phyloP scores from a whole-genome alignment of 2,797 vertebrate species.

The Capromys pilorides region DNA sequence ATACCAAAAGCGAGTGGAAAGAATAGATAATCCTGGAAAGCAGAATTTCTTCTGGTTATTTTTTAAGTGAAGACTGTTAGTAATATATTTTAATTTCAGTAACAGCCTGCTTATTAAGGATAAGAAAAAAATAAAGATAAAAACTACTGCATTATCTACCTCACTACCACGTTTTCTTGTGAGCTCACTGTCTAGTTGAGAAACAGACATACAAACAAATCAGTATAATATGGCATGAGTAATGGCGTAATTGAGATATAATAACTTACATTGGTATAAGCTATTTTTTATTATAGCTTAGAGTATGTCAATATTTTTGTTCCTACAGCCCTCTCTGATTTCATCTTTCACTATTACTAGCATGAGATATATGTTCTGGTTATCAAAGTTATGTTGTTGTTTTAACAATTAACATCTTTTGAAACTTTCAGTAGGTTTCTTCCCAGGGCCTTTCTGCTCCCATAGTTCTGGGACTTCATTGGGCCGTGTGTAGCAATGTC shows the following conservation, averaged over 20 bases:
- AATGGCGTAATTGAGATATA: slow-evolving; percentile 34
- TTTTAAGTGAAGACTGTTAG: slow-evolving; percentile 25
- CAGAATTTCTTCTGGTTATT: background rate
- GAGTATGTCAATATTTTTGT: slow-evolving; percentile 10
- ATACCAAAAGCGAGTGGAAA: background rate
- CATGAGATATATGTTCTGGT: background rate
- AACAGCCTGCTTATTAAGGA: slow-evolving; percentile 55
- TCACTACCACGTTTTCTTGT: background rate
- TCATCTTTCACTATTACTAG: background rate
- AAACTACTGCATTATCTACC: background rate
- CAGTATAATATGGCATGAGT: background rate
- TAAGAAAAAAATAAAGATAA: slow-evolving; percentile 4
- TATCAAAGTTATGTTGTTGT: slow-evolving; percentile 11
- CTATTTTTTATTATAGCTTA: slow-evolving; percentile 34
- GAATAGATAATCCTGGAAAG: background rate
- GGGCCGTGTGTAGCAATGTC: background rate
- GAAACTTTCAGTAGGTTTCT: background rate
- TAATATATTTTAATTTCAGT: background rate
- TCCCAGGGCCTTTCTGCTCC: background rate
- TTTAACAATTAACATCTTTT: slow-evolving; percentile 17
- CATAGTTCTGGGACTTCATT: background rate
- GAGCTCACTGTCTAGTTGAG: slow-evolving; percentile 60
- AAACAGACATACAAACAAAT: slow-evolving; percentile 48
- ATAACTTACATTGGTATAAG: background rate
- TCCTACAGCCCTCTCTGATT: background rate